Percentiles rank a stretch among this genome's conserved stretches.
Conservation (phyloP, 2,113 vertebrate genomes). For the Fregata magnificens region DNA sequence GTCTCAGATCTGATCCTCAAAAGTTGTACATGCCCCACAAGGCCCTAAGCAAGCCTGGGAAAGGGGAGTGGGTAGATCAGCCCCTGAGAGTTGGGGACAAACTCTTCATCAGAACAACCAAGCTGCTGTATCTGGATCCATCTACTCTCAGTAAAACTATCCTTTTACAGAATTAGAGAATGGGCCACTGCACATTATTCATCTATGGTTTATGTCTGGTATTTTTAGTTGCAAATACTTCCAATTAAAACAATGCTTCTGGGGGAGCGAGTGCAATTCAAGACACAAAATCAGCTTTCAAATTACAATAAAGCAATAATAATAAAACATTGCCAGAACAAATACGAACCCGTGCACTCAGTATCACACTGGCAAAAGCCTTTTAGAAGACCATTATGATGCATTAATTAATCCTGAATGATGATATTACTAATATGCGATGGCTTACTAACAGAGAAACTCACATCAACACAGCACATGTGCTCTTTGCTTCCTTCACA, state of each 20-base stretch:
- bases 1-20: neutral
- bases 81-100: neutral
- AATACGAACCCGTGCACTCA: neutral
- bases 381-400: conserved; percentile 15
- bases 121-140: neutral
- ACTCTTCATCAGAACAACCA: neutral
- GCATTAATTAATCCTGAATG: conserved; percentile 51
- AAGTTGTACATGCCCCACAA: neutral
- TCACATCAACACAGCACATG: neutral
- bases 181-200: neutral
- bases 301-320: neutral
- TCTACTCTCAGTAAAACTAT: neutral
- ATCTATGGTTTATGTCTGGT: neutral
- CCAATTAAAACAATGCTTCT: conserved; percentile 23
- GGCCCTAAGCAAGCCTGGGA: neutral
- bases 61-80: neutral
- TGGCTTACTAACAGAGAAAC: conserved; percentile 3
- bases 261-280: neutral
- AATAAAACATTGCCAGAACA: conserved; percentile 32
- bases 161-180: neutral
- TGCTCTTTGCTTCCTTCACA: neutral
- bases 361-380: conserved; percentile 12
- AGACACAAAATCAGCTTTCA: neutral
- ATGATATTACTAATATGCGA: conserved; percentile 3
- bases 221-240: neutral